These are phyloP conservation scores for Disparrhopalites patrizii DNA, from an alignment of 2,888 invertebrate genomes.

Conservation along the genomic window DNA sequence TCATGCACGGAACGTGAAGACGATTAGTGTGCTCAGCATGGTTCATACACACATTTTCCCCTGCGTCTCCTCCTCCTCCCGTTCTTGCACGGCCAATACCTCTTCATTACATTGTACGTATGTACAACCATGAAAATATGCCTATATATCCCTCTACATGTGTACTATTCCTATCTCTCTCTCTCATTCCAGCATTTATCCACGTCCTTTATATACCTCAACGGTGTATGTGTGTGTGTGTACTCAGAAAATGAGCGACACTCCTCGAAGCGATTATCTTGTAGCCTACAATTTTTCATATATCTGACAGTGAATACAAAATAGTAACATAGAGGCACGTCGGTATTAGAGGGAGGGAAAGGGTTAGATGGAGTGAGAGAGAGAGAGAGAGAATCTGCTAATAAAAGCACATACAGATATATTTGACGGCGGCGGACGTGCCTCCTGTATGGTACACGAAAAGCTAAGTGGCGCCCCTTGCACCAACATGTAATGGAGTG, in stretches of 20 bases:
- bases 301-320: too few species aligned
- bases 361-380: too few species aligned
- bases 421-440: neutral
- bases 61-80: constrained; percentile 16
- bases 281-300: too few species aligned
- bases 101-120: constrained; percentile 15
- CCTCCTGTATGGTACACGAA: neutral
- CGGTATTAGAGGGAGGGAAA: too few species aligned
- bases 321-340: too few species aligned
- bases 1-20: constrained; percentile 36
- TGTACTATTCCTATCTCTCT: neutral
- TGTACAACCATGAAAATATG: constrained; percentile 4
- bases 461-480: neutral
- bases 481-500: neutral
- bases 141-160: neutral
- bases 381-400: too few species aligned
- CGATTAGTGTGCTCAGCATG: constrained; percentile 45
- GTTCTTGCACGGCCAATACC: neutral
- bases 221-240: too few species aligned
- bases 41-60: constrained; percentile 27
- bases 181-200: neutral
- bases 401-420: neutral
- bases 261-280: too few species aligned
- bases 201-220: neutral
- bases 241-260: too few species aligned